These are phyloP conservation scores for Allobates femoralis DNA, from an alignment of 2,797 vertebrate species.

Conservation along the genomic window DNA sequence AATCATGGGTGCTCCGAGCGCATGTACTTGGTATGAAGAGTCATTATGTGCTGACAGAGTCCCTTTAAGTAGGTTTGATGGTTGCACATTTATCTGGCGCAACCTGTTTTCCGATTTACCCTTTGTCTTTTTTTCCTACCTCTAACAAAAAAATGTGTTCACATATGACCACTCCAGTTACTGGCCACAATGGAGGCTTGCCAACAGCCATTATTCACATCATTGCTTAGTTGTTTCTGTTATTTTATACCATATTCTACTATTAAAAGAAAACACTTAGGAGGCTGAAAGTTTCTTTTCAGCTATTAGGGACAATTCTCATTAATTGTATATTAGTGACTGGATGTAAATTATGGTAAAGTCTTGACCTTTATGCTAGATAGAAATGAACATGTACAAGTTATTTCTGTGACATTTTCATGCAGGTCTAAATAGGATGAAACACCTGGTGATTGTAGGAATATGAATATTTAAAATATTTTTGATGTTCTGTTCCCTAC, in stretches of 20 bases:
- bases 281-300: too few species aligned
- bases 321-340: too few species aligned
- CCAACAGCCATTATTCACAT: not conserved
- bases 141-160: not conserved
- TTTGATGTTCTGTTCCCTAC: constrained; percentile 46
- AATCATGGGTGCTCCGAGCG: too few species aligned
- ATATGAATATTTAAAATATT: constrained; percentile 59
- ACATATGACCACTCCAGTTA: not conserved
- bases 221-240: not conserved
- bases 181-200: not conserved
- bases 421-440: constrained; percentile 33
- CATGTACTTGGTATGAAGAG: too few species aligned
- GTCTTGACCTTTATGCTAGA: constrained; percentile 44
- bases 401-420: constrained; percentile 52
- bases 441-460: constrained; percentile 57
- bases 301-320: too few species aligned
- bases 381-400: constrained; percentile 45
- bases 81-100: not conserved
- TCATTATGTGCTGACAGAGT: too few species aligned
- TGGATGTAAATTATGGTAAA: not conserved
- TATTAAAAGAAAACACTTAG: too few species aligned
- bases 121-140: not conserved
- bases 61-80: not conserved
- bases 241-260: not conserved
- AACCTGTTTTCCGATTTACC: not conserved